A percentile compares a stretch with the other conserved stretches of the same genome.
These are phyloP conservation scores for Echinometra lucunter DNA, from an alignment of 53 echinoderm and acorn worm species.

Conservation along the genomic window DNA sequence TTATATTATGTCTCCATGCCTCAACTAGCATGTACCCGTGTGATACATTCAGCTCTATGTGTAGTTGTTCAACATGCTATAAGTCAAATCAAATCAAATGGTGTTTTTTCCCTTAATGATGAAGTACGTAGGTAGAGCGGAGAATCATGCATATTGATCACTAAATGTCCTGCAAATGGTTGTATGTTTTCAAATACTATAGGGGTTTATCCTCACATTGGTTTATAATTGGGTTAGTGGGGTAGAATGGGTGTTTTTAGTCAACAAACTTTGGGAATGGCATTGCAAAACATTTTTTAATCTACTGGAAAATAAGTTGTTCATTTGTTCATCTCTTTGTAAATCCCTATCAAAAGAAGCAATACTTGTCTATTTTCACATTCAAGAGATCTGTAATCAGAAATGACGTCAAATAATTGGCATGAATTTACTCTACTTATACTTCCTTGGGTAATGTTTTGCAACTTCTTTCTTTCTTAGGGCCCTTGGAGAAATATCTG, in stretches of 20 bases:
- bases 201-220: not conserved
- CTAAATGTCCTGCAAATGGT: not conserved
- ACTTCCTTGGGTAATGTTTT: too few species aligned
- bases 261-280: too few species aligned
- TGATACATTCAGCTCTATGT: slow-evolving; percentile 38
- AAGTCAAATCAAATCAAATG: not conserved
- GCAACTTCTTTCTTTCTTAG: too few species aligned
- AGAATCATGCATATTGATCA: not conserved
- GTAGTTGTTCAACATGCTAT: not conserved
- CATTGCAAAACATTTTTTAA: too few species aligned
- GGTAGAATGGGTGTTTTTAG: not conserved
- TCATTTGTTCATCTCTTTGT: too few species aligned
- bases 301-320: too few species aligned
- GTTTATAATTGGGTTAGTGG: not conserved
- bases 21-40: slow-evolving; percentile 50
- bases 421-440: too few species aligned
- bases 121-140: not conserved
- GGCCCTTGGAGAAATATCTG: not conserved
- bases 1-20: not conserved
- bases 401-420: too few species aligned
- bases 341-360: too few species aligned
- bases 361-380: too few species aligned
- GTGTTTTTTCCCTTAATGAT: not conserved
- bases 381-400: too few species aligned
- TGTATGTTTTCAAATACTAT: not conserved